Evolutionary conservation across 2,113 vertebrate genomes (phyloP).

Genomic region (Sula dactylatra): DNA sequence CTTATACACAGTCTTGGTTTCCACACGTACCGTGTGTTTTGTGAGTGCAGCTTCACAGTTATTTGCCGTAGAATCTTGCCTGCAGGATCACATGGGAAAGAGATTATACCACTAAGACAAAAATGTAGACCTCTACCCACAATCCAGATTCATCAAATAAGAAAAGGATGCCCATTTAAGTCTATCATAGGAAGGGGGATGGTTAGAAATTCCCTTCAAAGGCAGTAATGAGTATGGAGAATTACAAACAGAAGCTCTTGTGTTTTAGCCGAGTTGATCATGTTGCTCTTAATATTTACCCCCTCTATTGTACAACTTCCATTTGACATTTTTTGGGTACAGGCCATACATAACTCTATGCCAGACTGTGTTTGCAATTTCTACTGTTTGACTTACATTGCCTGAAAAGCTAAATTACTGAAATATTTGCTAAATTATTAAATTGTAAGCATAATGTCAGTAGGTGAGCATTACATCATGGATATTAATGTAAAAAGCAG

Average conservation of each 20-base stretch:
- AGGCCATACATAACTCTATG: not conserved
- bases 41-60: not conserved
- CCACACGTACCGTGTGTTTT: not conserved
- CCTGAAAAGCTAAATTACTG: not conserved
- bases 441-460: not conserved
- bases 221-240: not conserved
- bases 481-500: slow-evolving; percentile 57
- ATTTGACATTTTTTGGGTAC: not conserved
- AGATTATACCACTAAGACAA: not conserved
- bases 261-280: not conserved
- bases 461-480: slow-evolving; percentile 48
- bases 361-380: not conserved
- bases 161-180: not conserved
- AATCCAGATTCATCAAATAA: not conserved
- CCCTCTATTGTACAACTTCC: not conserved
- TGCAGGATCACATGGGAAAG: not conserved
- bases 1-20: not conserved
- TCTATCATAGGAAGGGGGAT: not conserved
- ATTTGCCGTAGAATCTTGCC: not conserved
- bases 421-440: slow-evolving; percentile 18
- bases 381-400: not conserved
- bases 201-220: not conserved
- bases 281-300: not conserved
- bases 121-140: not conserved
- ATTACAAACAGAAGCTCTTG: not conserved